Conservation (phyloP, 2,888 invertebrate species). For the Liopterus haemorrhoidalis region DNA sequence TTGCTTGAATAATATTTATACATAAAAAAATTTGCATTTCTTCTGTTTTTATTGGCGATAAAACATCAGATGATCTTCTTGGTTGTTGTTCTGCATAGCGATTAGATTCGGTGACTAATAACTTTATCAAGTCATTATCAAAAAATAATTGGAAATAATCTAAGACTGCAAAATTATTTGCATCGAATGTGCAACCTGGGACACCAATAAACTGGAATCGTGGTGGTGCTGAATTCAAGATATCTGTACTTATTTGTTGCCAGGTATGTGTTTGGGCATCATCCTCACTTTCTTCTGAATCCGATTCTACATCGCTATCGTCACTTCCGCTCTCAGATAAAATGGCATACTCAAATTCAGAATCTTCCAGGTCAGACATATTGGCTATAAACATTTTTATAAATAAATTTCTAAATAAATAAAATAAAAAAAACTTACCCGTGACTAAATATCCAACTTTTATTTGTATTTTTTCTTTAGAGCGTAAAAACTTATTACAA, state of each 20-base stretch:
- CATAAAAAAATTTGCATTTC: slow-evolving; percentile 21
- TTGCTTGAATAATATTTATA: slow-evolving; percentile 19
- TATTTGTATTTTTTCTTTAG: neutral
- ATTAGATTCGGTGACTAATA: slow-evolving; percentile 7
- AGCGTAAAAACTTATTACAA: slow-evolving; percentile 1
- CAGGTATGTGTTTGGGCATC: slow-evolving; percentile 11
- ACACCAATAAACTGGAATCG: slow-evolving; percentile 7
- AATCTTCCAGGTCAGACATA: slow-evolving; percentile 8
- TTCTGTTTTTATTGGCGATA: slow-evolving; percentile 2
- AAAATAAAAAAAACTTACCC: neutral
- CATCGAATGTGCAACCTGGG: slow-evolving; percentile 6
- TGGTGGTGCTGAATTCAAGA: slow-evolving; percentile 7
- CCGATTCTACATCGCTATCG: slow-evolving; percentile 12
- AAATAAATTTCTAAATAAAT: slow-evolving; percentile 18
- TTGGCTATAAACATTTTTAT: slow-evolving; percentile 5
- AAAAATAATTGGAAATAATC: slow-evolving; percentile 8
- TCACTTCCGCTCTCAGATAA: slow-evolving; percentile 17
- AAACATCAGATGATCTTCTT: slow-evolving; percentile 4
- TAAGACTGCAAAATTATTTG: slow-evolving; percentile 6
- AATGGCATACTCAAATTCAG: slow-evolving; percentile 14
- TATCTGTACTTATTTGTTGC: slow-evolving; percentile 10
- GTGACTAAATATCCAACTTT: slow-evolving; percentile 3
- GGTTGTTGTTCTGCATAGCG: slow-evolving; percentile 8
- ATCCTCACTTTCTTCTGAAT: slow-evolving; percentile 12
- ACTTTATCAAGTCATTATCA: slow-evolving; percentile 7